phyloP scores from a whole-genome alignment of 2,888 invertebrate genomes.

The Horisme vitalbata region DNA sequence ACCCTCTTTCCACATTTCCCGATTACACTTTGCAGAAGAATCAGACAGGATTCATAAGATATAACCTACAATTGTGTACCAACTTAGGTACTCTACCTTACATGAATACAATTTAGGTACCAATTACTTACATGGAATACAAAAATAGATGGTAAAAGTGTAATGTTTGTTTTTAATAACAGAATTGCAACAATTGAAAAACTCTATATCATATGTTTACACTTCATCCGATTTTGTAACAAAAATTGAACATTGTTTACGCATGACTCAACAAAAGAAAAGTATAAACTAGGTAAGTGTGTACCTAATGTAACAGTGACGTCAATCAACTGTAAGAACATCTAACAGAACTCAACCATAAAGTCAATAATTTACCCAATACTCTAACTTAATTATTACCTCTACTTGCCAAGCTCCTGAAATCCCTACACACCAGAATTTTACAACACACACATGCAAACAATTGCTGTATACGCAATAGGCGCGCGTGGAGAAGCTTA shows the following conservation, averaged over 20 bases:
- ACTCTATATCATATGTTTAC: not conserved
- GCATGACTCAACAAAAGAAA: not conserved
- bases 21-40: too few relatives aligned
- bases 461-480: slow-evolving; percentile 36
- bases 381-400: slow-evolving; percentile 20
- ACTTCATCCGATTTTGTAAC: not conserved
- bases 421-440: slow-evolving; percentile 18
- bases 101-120: too few relatives aligned
- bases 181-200: too few relatives aligned
- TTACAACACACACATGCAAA: slow-evolving; percentile 21
- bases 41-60: too few relatives aligned
- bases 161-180: too few relatives aligned
- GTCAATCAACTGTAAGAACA: slow-evolving; percentile 15
- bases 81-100: too few relatives aligned
- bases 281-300: slow-evolving; percentile 22
- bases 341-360: slow-evolving; percentile 20
- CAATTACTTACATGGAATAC: too few relatives aligned
- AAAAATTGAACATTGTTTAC: not conserved
- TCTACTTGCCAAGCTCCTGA: slow-evolving; percentile 32
- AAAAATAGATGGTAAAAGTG: too few relatives aligned
- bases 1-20: too few relatives aligned
- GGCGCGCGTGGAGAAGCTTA: slow-evolving; percentile 34
- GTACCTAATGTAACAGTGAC: slow-evolving; percentile 2
- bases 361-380: slow-evolving; percentile 21
- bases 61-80: too few relatives aligned